Evolutionary conservation across 2,113 vertebrate species (phyloP).

Genomic region (Trematocara variabile): DNA sequence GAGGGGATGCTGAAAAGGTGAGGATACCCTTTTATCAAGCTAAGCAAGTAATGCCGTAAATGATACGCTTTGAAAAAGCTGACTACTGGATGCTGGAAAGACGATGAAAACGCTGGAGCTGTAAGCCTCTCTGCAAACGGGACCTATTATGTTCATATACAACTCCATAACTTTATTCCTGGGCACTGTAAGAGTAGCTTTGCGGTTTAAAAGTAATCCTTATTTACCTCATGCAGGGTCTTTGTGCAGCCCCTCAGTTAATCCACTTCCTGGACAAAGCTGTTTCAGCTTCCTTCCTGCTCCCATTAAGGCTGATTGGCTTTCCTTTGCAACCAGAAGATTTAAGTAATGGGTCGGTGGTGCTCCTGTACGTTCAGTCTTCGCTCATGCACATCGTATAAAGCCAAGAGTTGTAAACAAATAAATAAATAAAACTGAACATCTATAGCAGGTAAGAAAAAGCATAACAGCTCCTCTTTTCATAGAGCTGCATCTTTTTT

Average conservation of each 20-base stretch:
- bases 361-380: background rate
- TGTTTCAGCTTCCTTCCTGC: background rate
- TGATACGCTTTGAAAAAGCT: background rate
- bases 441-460: background rate
- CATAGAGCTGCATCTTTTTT: background rate
- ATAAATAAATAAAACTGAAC: background rate
- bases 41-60: slow-evolving; percentile 5
- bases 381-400: background rate
- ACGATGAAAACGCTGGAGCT: background rate
- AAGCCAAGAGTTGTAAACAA: background rate
- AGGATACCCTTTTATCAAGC: slow-evolving; percentile 4
- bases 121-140: background rate
- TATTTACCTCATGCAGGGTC: background rate
- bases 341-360: background rate
- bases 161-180: background rate
- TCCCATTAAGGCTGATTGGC: background rate
- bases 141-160: background rate
- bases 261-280: background rate
- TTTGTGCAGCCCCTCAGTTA: background rate
- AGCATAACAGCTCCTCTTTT: background rate
- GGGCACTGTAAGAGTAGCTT: background rate
- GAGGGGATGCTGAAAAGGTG: background rate
- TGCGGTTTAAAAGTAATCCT: background rate
- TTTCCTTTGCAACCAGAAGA: background rate
- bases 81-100: background rate